Base-by-base conservation (phyloP, 1,140 invertebrate genomes). In the Probaryconus sp. region DNA sequence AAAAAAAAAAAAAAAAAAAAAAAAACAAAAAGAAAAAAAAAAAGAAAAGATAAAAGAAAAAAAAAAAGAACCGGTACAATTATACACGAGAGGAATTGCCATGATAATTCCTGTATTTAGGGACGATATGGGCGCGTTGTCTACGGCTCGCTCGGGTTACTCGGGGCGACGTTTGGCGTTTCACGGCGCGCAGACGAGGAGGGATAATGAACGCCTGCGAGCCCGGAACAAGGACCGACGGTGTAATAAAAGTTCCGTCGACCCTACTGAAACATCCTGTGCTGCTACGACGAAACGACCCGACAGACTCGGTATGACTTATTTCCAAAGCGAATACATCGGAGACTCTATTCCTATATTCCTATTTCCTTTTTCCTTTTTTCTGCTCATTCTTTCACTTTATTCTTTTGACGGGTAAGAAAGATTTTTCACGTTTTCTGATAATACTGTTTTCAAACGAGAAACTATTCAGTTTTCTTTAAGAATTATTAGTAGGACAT, bases 1-100 rank as follows among this genome's bases (percentile, higher is more conserved):
- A n/a, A n/a, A n/a, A n/a, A n/a, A n/a, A n/a, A n/a, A n/a, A n/a
- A n/a, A n/a, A n/a, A n/a, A n/a, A n/a, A n/a, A n/a, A n/a, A n/a
- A n/a, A n/a, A n/a, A n/a, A n/a, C n/a, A n/a, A n/a, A n/a, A n/a
- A n/a, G n/a, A n/a, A n/a, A n/a, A n/a, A n/a, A n/a, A n/a, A n/a
- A n/a, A n/a, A n/a, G n/a, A n/a, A n/a, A n/a, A n/a, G n/a, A n/a
- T n/a, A n/a, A n/a, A n/a, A n/a, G n/a, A n/a, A n/a, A n/a, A n/a
- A n/a, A n/a, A n/a, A n/a, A n/a, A 31, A 31, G 30, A 31, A 31
- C n/a, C 30, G 30, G 30, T 31, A 31, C 30, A 31, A 31, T 31
- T n/a, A n/a, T 31, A 31, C 30, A 9, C 30, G 30, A 31, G n/a
- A 31, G 30, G n/a, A 31, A 31, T 31, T 31, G 30, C 30, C n/a